A percentile compares a stretch with the other conserved stretches of the same genome.
Evolutionary conservation across 2,797 vertebrate species (phyloP).

Genomic region (Acanthornis magna): DNA sequence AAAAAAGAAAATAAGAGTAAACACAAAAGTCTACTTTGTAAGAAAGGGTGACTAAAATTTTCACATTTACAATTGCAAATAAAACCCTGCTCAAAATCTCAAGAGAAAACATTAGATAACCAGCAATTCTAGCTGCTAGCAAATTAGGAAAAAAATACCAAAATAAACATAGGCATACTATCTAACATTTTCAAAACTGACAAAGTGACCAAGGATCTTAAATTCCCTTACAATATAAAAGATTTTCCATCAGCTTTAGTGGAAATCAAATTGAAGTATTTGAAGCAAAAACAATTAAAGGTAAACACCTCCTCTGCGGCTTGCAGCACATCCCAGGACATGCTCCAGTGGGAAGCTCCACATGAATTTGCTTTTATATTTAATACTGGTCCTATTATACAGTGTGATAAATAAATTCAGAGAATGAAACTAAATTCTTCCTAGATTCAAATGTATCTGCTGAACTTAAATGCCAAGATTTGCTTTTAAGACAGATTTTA

Average conservation of each 20-base stretch:
- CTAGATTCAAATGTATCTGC: not conserved
- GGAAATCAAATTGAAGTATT: not conserved
- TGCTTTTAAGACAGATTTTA: not conserved
- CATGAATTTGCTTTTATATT: not conserved
- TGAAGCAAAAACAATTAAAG: not conserved
- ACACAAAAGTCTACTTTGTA: not conserved
- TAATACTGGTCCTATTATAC: not conserved
- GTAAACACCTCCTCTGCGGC: not conserved
- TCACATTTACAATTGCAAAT: not conserved
- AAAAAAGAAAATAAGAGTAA: not conserved
- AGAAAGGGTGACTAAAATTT: not conserved
- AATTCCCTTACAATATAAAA: not conserved
- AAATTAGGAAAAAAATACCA: not conserved
- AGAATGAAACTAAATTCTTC: not conserved
- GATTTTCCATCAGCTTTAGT: not conserved
- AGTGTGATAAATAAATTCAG: not conserved
- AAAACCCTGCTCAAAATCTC: not conserved
- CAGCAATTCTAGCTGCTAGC: not conserved
- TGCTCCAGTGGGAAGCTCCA: not conserved
- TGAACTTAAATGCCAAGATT: not conserved
- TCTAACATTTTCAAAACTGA: not conserved
- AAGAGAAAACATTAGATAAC: not conserved
- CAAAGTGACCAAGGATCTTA: not conserved
- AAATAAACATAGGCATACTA: not conserved
- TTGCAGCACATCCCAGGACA: not conserved